Conservation (phyloP, 2,797 vertebrate genomes). For the Leontopithecus rosalia region DNA sequence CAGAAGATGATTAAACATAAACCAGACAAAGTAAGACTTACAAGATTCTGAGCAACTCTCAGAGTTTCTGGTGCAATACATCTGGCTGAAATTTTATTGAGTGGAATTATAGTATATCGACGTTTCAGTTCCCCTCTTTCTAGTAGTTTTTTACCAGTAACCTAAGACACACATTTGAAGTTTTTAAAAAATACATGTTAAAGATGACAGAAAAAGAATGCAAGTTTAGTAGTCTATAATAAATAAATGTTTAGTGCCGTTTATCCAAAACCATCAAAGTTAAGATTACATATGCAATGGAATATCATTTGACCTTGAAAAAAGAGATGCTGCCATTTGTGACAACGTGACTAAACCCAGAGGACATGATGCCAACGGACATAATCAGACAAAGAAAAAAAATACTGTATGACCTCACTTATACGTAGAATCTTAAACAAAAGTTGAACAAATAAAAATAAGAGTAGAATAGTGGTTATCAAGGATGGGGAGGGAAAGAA, state of each 20-base stretch:
- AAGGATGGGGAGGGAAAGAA: neutral
- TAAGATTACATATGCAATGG: neutral
- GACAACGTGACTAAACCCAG: neutral
- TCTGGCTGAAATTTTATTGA: constrained; percentile 95
- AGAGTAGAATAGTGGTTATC: neutral
- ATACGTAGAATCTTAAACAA: neutral
- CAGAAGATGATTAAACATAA: neutral
- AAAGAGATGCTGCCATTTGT: neutral
- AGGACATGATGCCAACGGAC: neutral
- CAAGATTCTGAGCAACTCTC: constrained; percentile 90
- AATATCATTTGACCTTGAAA: neutral
- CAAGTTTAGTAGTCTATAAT: constrained; percentile 30
- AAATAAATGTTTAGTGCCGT: neutral
- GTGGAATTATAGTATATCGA: constrained; percentile 96
- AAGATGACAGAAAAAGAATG: constrained; percentile 18
- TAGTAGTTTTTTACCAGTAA: constrained; percentile 95
- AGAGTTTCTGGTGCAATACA: constrained; percentile 87
- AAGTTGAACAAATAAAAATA: neutral
- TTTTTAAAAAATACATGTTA: neutral
- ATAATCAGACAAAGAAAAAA: neutral
- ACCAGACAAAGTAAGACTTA: constrained; percentile 82
- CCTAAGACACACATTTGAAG: constrained; percentile 82
- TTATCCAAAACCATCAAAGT: neutral
- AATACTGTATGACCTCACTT: neutral
- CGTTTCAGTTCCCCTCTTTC: constrained; percentile 94